Evolutionary conservation across 92 coral and sea anemone genomes (phyloP), one percentile per base, ranked within the genome.

Genomic region (Hydrozoanthus gracilis): DNA sequence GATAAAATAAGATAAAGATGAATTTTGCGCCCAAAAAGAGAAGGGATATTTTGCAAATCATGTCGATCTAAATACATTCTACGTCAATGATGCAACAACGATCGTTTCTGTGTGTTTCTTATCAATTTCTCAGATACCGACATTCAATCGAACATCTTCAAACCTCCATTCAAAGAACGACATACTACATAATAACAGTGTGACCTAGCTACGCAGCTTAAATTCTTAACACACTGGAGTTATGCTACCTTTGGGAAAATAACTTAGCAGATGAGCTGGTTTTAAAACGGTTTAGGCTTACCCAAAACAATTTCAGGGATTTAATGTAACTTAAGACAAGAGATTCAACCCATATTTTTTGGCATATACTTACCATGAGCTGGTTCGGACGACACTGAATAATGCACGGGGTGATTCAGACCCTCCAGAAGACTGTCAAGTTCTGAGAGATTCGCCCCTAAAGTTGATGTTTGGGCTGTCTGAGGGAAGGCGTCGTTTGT

Each of bases 401-500:
- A 91, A 18, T 82, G 93, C 8, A 88, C 52, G 5, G 99, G 93
- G 69, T 87, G 92, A 39, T 96, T 94, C 61, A 96, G 86, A 20
- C 96, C 98, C 78, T 96, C 99, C 68, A 96, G 71, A 54, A 96
- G 83, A 71, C 95, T 95, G 90, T 96, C 99, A 72, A 96, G 73
- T 87, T 96, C 99, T 5, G 98, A 96, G 11, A 96, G 95, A 82
- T 96, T 96, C 82, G 92, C 92, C 14, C 98, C 98, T 83, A 96
- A 91, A 78, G 95, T 95, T 15, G 97, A 87, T 44, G 92, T 76
- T 12, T 89, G 92, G 2, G 87, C 88, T 69, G 95, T 88, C 55
- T 95, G 94, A 4, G 95, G 94, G 51, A 88, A 86, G 82, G 86
- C 69, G 5, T 84, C 92, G 62, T 78, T 86, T 48, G 86, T 51